Base-by-base conservation (phyloP, 2,888 invertebrate species). In the Oxytorus armatus region DNA sequence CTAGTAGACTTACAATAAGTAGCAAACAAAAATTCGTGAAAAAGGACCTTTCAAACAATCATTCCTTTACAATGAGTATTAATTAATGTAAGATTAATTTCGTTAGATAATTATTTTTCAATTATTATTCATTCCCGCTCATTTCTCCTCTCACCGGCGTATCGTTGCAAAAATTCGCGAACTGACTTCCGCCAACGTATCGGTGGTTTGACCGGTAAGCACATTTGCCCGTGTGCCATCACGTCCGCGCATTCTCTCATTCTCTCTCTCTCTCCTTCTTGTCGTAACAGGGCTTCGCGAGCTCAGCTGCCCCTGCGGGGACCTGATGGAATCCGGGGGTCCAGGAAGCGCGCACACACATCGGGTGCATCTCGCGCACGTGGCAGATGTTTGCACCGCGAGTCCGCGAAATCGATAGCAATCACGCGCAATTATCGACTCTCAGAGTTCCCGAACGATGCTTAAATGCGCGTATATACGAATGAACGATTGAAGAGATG, bases 401-500 rank as follows among this genome's bases (percentile, higher is more conserved):
- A 83, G 81, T 82, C 78, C 80, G 75, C 80, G 79, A 78, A 73
- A 79, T 84, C 84, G 82, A 85, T 84, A 63, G 77, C 79, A 83
- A 85, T 83, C 84, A 82, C 75, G 70, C 57, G 80, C 79, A 81
- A 85, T 85, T 82, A 82, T 82, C 76, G 80, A 68, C 36, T 68
- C 73, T 47, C 14, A 33, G 53, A 42, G 39, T 72, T 77, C 16
- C 36, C 66, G 72, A 76, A 57, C 53, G 53, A 49, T 55, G 33
- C 44, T 66, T 51, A 3, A 51, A 21, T 39, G 63, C 21, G 44
- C 21, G 33, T 36, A 53, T 29, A 16, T 53, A 33, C 55, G 63
- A 18, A 36, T 16, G 29, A 44, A 49, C 23, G 23, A 61, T 36
- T 49, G 18, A 7, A 57, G 61, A 44, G 59, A 79, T 69, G 69